Base-by-base conservation (phyloP, 2,888 invertebrate species). In the Calameuta idolon region DNA sequence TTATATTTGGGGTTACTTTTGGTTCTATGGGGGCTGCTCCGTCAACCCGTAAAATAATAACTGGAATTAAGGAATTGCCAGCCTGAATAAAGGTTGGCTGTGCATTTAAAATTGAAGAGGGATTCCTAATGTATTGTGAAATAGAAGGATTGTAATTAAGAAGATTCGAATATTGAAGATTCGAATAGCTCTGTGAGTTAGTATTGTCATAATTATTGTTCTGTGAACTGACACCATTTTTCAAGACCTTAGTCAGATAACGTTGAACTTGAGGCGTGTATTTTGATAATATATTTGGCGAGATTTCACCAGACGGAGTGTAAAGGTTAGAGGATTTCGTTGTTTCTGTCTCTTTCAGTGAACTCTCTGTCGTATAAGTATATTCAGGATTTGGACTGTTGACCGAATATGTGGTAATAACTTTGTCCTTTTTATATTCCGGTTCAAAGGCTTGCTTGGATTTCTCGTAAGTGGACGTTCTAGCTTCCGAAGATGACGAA, bases 71-170 rank as follows among this genome's bases (percentile, higher is more conserved):
- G 0, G 91, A 91, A 78, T 87, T 88, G 0, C 91, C 91, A 12
- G 90, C 87, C 81, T 91, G 91, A 30, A 91, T 87, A 73, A 90
- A 91, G 0, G 91, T 91, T 1, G 91, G 91, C 4, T 87, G 88
- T 11, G 91, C 91, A 68, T 90, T 90, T 1, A 91, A 78, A 73
- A 91, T 91, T 0, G 91, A 91, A 4, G 90, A 83, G 0, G 91
- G 91, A 82, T 91, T 87, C 34, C 88, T 88, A 31, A 91, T 86
- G 77, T 91, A 91, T 73, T 91, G 91, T 4, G 89, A 89, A 31
- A 91, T 90, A 4, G 91, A 91, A 4, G 91, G 91, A 81, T 91
- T 91, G 73, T 90, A 90, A 69, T 85, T 90, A 34, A 91, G 69
- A 23, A 91, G 76, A 75, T 89, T 87, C 34, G 89, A 85, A 74